Percentiles rank a stretch among this genome's conserved stretches.
Evolutionary conservation across 2,888 invertebrate species (phyloP).

Genomic region (Xestia rhomboidea): DNA sequence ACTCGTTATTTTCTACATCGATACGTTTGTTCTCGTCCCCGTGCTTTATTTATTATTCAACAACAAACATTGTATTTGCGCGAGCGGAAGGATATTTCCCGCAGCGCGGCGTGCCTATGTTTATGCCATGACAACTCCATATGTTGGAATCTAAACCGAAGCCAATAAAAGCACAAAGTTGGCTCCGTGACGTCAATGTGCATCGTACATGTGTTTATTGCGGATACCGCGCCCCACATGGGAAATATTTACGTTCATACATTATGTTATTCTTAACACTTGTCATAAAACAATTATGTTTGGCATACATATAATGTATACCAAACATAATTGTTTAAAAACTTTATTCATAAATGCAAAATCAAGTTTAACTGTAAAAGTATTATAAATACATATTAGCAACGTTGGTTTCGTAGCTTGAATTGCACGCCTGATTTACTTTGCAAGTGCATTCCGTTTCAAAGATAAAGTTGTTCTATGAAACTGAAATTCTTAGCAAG

Average conservation of each 20-base stretch:
- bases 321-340: too few species aligned
- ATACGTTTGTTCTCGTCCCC: constrained; percentile 36
- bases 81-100: constrained; percentile 74
- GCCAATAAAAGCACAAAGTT: constrained; percentile 73
- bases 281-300: constrained; percentile 33
- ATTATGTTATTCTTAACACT: constrained; percentile 44
- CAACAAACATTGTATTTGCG: constrained; percentile 55
- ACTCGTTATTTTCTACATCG: constrained; percentile 47
- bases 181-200: constrained; percentile 72
- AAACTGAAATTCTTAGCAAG: constrained; percentile 47
- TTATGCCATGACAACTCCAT: constrained; percentile 64
- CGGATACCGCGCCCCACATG: constrained; percentile 73
- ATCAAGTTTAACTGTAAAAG: constrained; percentile 12
- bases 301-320: too few species aligned
- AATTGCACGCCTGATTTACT: constrained; percentile 5
- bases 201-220: constrained; percentile 67
- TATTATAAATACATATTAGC: constrained; percentile 15
- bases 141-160: constrained; percentile 55
- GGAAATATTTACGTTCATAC: constrained; percentile 60
- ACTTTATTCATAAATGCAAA: constrained; percentile 27
- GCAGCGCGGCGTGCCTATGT: constrained; percentile 57
- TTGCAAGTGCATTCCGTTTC: constrained; percentile 24
- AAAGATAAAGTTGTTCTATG: constrained; percentile 38
- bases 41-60: constrained; percentile 56
- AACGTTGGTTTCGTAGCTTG: constrained; percentile 25